Base-by-base conservation (phyloP, 2,888 invertebrate genomes). In the Brachyptera putata region DNA sequence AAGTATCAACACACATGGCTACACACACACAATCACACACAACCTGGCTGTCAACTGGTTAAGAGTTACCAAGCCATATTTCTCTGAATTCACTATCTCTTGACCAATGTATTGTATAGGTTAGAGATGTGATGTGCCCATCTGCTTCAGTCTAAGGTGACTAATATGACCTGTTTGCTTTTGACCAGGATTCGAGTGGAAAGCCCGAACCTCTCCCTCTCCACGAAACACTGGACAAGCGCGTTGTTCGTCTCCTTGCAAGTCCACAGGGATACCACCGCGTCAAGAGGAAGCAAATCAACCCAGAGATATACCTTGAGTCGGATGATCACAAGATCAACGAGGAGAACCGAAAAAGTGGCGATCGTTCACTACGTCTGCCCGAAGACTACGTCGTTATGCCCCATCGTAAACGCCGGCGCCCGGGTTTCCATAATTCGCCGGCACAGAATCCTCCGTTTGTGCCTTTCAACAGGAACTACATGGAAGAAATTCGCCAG, bases 391-490 rank as follows among this genome's bases (percentile, higher is more conserved):
- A 91, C 70, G 90, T 91, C 41, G 91, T 92, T 21, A 91, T 91
- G 30, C 91, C 91, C 11, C 91, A 91, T 76, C 79, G 91, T 68
- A 92, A 91, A 76, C 80, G 91, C 72, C 53, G 53, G 9, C 79
- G 91, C 72, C 91, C 91, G 1, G 91, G 91, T 56, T 92, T 92
- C 70, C 90, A 91, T 73, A 91, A 91, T 71, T 87, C 91, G 34
- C 91, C 91, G 18, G 87, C 89, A 64, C 91, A 91, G 72, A 91
- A 91, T 75, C 89, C 90, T 63, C 89, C 91, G 37, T 91, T 91
- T 71, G 89, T 91, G 66, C 89, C 91, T 61, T 90, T 89, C 72
- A 84, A 85, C 67, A 87, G 86, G 58, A 86, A 86, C 66, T 85
- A 87, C 70, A 78, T 87, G 67, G 87, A 88, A 72, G 87, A 87